Conservation (phyloP, 2,888 invertebrate species). For the Apotomis turbidana region DNA sequence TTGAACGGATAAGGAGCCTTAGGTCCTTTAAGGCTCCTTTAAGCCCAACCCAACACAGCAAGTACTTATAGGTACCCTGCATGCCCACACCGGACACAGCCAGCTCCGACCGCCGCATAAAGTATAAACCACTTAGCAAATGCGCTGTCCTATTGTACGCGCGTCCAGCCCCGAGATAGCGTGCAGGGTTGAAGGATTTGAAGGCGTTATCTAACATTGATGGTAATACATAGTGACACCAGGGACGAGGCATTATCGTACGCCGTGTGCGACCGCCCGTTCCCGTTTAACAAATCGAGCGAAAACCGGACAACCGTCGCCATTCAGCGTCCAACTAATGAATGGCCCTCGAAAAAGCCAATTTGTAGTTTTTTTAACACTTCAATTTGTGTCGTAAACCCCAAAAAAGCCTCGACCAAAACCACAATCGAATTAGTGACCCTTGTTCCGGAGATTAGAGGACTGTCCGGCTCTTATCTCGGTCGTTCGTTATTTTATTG, state of each 20-base stretch:
- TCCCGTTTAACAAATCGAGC: conserved; percentile 83
- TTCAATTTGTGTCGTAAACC: conserved; percentile 83
- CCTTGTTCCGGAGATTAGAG: conserved; percentile 84
- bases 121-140: conserved; percentile 40
- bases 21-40: no score
- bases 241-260: conserved; percentile 22
- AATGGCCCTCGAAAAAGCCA: conserved; percentile 80
- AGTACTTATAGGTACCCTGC: not conserved
- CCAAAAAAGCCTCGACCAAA: conserved; percentile 80
- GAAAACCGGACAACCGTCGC: conserved; percentile 80
- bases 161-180: conserved; percentile 31
- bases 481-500: conserved; percentile 84
- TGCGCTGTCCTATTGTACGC: conserved; percentile 31
- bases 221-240: conserved; percentile 18
- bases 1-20: no score
- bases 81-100: not conserved
- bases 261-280: conserved; percentile 67
- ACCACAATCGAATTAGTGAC: conserved; percentile 85
- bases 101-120: conserved; percentile 10
- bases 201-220: conserved; percentile 31
- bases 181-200: conserved; percentile 18
- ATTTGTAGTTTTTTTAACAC: conserved; percentile 84
- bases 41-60: not conserved
- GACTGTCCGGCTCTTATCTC: conserved; percentile 82
- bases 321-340: conserved; percentile 80